These are phyloP conservation scores for Todiramphus saurophagus DNA, from an alignment of 2,113 vertebrate species.

Conservation along the genomic window DNA sequence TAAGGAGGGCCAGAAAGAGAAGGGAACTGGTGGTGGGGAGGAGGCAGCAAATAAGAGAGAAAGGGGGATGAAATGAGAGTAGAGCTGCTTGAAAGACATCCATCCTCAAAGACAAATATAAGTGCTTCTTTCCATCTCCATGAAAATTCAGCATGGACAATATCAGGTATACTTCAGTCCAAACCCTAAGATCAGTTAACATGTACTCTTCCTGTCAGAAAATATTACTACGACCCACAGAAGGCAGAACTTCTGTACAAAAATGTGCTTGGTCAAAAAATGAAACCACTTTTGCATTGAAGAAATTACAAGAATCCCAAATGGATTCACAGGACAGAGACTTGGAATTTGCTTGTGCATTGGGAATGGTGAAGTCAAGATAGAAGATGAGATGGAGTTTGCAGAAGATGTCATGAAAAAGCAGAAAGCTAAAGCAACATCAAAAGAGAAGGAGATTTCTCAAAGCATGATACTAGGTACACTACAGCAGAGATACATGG, in stretches of 20 bases:
- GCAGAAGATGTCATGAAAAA: neutral
- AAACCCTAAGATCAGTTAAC: neutral
- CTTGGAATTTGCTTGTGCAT: neutral
- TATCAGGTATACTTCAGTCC: neutral
- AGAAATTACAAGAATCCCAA: neutral
- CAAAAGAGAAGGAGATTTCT: neutral
- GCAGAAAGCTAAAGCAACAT: neutral
- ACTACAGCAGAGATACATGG: neutral
- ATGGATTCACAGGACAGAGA: neutral
- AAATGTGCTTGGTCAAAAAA: neutral
- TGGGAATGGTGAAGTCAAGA: neutral
- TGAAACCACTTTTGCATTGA: neutral
- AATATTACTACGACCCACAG: neutral
- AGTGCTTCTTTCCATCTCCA: neutral
- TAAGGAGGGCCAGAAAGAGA: neutral
- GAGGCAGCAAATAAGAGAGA: neutral
- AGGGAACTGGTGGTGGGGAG: neutral
- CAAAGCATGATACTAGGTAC: neutral
- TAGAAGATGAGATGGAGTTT: neutral
- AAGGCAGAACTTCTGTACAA: neutral
- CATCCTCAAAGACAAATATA: neutral
- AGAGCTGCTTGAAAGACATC: neutral
- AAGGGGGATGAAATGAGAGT: neutral
- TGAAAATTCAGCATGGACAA: neutral
- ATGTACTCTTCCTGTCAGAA: fast-evolving